Evolutionary conservation across 2,113 vertebrate species (phyloP).

Genomic region (Xenotilapia longispinis): DNA sequence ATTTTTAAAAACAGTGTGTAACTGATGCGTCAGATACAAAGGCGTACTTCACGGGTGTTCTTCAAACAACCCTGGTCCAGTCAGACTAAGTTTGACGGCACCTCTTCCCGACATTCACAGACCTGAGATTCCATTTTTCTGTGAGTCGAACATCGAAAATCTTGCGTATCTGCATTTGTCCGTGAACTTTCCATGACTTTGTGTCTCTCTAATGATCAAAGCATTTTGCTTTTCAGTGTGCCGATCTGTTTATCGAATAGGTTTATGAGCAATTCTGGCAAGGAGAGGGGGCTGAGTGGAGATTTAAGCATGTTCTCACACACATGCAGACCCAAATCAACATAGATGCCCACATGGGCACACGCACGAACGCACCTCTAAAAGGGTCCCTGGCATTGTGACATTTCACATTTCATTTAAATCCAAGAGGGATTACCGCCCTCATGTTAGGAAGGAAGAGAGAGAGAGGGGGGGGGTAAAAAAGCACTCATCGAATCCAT

Average conservation of each 20-base stretch:
- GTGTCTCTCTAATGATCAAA: constrained; percentile 8
- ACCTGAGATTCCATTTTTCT: neutral
- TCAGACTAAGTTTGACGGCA: neutral
- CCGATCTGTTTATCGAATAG: constrained; percentile 22
- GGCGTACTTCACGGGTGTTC: neutral
- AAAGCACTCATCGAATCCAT: constrained; percentile 63
- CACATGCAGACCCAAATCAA: neutral
- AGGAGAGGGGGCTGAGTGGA: constrained; percentile 7
- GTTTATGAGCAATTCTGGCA: neutral
- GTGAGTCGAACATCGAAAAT: neutral
- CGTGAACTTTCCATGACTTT: neutral
- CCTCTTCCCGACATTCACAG: neutral
- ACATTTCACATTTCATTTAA: constrained; percentile 69
- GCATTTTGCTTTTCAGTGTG: constrained; percentile 2
- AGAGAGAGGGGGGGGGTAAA: neutral
- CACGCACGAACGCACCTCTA: constrained; percentile 45
- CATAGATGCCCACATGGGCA: neutral
- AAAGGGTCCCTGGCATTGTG: constrained; percentile 70
- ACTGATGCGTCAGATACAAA: neutral
- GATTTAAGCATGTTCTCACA: constrained; percentile 28
- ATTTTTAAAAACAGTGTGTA: neutral
- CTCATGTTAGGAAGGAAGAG: constrained; percentile 46
- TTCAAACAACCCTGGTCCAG: neutral
- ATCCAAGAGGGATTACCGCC: constrained; percentile 65
- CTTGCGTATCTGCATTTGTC: neutral